Evolutionary conservation across 2,888 invertebrate species (phyloP), one percentile per base, ranked within the genome.

Genomic region (Cryptocephalus moraei): DNA sequence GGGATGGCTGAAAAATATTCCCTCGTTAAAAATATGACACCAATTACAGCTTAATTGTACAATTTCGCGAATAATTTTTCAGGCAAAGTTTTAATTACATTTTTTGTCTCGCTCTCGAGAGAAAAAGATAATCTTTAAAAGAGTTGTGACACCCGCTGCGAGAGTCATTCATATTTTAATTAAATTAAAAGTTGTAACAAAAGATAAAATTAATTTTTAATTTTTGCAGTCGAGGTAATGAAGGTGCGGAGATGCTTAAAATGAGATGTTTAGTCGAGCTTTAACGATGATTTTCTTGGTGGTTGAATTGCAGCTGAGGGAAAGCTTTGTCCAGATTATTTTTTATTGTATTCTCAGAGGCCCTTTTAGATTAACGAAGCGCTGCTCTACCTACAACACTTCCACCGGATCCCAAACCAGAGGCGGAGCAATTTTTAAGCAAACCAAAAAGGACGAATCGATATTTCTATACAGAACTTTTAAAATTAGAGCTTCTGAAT

Each of bases 121-220:
- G 46, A 46, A 47, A 50, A 44, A 54, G 50, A 53, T 55, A 55
- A 54, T 51, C 52, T 53, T 54, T 49, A 51, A 53, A 56, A 54
- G 54, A 57, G 58, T 55, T 56, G 44, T 62, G 62, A 63, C 63
- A 62, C 62, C 65, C 65, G 63, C 59, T 62, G 63, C 55, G 57
- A 57, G 56, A 62, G 62, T 57, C 59, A 56, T 64, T 65, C 62
- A 61, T 63, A 62, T 63, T 63, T 48, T 62, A 58, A 67, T 67
- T 69, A 69, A 66, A 70, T 69, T 69, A 70, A 70, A 70, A 67
- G 64, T 67, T 68, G 68, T 68, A 64, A 67, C 62, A 63, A 63
- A 12, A 67, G 67, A 67, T 66, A 66, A 70, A 69, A 71, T 70
- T 71, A 70, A 70, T 70, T 70, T 71, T 71, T 70, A 71, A 70